Conservation (phyloP, 2,888 invertebrate genomes). For the Apodemia duryi region DNA sequence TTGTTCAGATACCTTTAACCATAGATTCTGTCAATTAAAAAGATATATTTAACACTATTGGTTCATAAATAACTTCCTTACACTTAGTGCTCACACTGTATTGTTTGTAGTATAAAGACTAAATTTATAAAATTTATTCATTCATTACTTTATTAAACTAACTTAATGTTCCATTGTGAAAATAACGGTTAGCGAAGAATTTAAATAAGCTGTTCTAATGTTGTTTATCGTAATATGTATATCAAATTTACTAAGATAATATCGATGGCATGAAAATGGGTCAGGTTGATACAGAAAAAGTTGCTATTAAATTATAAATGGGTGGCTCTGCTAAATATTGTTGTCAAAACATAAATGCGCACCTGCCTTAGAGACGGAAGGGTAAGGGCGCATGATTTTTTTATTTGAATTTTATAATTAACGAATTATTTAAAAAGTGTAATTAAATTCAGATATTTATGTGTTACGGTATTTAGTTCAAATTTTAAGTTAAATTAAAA, state of each 20-base stretch:
- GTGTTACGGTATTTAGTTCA: neutral
- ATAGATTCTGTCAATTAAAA: no score
- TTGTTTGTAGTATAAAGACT: no score
- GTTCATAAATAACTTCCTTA: neutral
- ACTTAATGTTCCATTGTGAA: neutral
- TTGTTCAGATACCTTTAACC: no score
- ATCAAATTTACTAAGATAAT: slow-evolving; percentile 53
- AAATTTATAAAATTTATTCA: no score
- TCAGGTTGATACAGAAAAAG: slow-evolving; percentile 59
- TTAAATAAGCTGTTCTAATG: slow-evolving; percentile 36
- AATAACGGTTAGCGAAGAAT: slow-evolving; percentile 18
- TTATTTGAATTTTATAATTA: slow-evolving; percentile 28
- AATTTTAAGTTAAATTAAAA: no score
- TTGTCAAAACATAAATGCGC: slow-evolving; percentile 74
- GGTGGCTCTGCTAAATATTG: slow-evolving; percentile 74
- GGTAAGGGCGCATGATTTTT: slow-evolving; percentile 52
- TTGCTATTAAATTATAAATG: slow-evolving; percentile 59
- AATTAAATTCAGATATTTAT: neutral
- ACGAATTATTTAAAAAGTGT: neutral
- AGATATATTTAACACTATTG: no score
- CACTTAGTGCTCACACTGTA: no score
- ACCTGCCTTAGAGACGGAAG: slow-evolving; percentile 69
- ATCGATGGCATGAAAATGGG: slow-evolving; percentile 59
- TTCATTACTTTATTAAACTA: neutral
- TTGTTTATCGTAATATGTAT: slow-evolving; percentile 46